A percentile compares a stretch with the other conserved stretches of the same genome.
Conservation (phyloP, 2,113 vertebrate species). For the Labeo catla region DNA sequence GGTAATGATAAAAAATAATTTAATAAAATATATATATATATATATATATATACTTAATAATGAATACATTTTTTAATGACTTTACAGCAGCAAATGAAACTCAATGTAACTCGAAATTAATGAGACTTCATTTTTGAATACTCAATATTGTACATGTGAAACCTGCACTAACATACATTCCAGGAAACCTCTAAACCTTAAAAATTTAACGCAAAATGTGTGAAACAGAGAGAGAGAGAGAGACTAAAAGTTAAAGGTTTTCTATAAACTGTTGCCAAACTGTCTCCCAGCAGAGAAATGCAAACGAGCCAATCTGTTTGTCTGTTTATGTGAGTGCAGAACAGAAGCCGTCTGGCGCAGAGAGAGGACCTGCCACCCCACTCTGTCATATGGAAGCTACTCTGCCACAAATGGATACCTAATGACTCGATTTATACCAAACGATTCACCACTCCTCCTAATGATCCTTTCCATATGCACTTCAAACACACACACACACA, state of each 20-base stretch:
- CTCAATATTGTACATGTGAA: not conserved
- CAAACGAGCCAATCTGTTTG: conserved; percentile 97
- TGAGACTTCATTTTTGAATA: not conserved
- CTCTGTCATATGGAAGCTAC: conserved; percentile 93
- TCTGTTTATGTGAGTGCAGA: conserved; percentile 93
- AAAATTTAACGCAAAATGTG: not conserved
- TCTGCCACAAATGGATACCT: conserved; percentile 95
- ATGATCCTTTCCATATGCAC: conserved; percentile 94
- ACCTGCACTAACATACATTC: too few species aligned
- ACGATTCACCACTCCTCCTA: conserved; percentile 86
- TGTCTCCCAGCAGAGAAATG: conserved; percentile 90
- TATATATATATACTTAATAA: too few species aligned
- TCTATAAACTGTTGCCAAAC: conserved; percentile 78
- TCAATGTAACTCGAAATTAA: not conserved
- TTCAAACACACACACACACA: conserved; percentile 66
- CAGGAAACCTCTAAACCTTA: not conserved
- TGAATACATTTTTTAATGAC: not conserved
- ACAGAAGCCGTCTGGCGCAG: conserved; percentile 83
- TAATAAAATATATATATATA: too few species aligned
- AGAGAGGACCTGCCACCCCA: conserved; percentile 64
- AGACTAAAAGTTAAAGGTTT: conserved; percentile 60
- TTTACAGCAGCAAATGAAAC: not conserved
- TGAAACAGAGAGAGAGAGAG: conserved; percentile 9
- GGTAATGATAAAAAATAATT: too few species aligned
- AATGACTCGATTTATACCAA: conserved; percentile 95